phyloP scores from a whole-genome alignment of 2,888 invertebrate species.

The Lasioglossum morio region DNA sequence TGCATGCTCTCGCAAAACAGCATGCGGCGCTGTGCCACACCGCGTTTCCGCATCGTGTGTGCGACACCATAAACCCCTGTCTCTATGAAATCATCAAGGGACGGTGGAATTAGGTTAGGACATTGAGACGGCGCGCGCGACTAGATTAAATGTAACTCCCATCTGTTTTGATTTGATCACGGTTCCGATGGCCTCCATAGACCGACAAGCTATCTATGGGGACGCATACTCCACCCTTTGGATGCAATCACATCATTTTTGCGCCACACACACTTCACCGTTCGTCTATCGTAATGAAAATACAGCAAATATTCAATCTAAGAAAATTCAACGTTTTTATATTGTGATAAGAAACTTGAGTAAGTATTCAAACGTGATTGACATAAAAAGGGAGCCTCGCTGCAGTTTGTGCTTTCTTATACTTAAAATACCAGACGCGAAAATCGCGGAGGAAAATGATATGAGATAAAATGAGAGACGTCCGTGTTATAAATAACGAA shows the following conservation, averaged over 20 bases:
- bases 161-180: constrained; percentile 81
- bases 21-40: constrained; percentile 16
- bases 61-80: constrained; percentile 39
- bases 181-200: constrained; percentile 61
- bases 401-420: neutral
- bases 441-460: neutral
- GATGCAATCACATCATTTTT: neutral
- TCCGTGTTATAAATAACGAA: neutral
- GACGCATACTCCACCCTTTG: neutral
- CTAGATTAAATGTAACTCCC: constrained; percentile 79
- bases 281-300: neutral
- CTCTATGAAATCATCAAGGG: constrained; percentile 61
- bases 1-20: constrained; percentile 51
- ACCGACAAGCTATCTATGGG: neutral
- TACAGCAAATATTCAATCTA: neutral
- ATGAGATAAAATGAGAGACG: neutral
- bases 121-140: constrained; percentile 69
- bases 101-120: constrained; percentile 77
- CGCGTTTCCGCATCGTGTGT: constrained; percentile 41
- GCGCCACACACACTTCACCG: neutral
- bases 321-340: neutral
- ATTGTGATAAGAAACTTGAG: neutral
- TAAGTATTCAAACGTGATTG: neutral
- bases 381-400: neutral
- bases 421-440: neutral